Base-by-base conservation (phyloP, 2,113 vertebrate species). In the Cynopterus brachyotis region DNA sequence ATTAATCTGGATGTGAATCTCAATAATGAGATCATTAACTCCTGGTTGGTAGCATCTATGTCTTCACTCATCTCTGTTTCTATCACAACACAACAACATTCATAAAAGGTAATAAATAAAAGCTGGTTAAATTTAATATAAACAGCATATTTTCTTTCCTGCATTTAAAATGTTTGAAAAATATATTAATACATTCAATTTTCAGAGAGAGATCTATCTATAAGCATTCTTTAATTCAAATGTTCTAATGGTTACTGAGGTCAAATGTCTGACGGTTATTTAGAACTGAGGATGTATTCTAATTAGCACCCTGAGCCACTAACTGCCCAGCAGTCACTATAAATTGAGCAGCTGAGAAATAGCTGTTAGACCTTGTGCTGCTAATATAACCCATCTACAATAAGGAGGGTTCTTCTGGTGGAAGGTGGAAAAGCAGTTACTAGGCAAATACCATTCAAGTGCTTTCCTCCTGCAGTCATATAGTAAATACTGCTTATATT, bases 121-220 rank as follows among this genome's bases (percentile, higher is more conserved):
- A 72, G n/a, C 12, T 55, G 19, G 20, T 40, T 75, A 92, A 90
- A 78, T 20, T 90, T 84, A 89, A 84, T 4, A 16, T 35, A 60
- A 70, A 62, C 40, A 92, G 16, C 5, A 85, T 7, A 62, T 42
- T 94, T 84, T 70, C 86, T 40, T 92, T 81, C 37, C 57, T 64
- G 64, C 17, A 85, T 30, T 80, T 81, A 92, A 94, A 92, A 75
- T 81, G 53, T 37, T 24, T 80, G 9, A 94, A 92, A 75, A 53
- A 72, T 79, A 67, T 66, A 67, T 66, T 60, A 89, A 84, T 60
- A 85, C 1, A 59, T 22, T 78, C 26, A 66, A 60, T 67, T 78
- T 87, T 79, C 40, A 88, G 19, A 81, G 80, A 66, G 47, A 81
- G 6, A 67, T 67, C 6, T 87, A 45, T 59, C 7, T 59, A 69